Evolutionary conservation across 2,797 vertebrate genomes (phyloP).

Genomic region (Dendrocincla fuliginosa): DNA sequence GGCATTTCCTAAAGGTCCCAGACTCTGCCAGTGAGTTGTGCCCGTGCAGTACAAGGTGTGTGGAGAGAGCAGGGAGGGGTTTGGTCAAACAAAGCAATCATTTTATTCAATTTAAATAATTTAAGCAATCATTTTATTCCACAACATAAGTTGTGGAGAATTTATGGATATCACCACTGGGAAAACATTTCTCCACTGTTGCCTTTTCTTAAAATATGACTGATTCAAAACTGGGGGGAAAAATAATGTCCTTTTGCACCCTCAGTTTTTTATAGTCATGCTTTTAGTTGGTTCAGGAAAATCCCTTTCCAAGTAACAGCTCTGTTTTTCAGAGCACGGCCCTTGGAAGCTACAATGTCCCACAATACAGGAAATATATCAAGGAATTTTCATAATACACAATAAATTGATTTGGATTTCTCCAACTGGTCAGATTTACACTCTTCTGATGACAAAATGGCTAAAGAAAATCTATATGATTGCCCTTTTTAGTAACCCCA

Average conservation of each 20-base stretch:
- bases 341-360: not conserved
- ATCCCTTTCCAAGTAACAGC: not conserved
- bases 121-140: not conserved
- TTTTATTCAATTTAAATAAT: too few species aligned
- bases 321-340: not conserved
- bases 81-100: not conserved
- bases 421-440: not conserved
- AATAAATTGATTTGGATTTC: not conserved
- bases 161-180: not conserved
- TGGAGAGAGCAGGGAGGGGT: not conserved
- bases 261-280: not conserved
- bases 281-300: not conserved
- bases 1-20: not conserved
- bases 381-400: not conserved
- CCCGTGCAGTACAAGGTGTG: rapidly evolving
- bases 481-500: conserved; percentile 35
- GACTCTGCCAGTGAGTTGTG: not conserved
- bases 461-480: conserved; percentile 30
- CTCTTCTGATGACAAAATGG: not conserved
- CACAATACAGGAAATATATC: not conserved
- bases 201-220: not conserved
- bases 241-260: not conserved
- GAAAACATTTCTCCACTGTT: not conserved
- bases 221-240: not conserved
- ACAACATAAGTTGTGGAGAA: too few species aligned